phyloP scores from a whole-genome alignment of 2,113 vertebrate genomes.

The Scopus umbretta region DNA sequence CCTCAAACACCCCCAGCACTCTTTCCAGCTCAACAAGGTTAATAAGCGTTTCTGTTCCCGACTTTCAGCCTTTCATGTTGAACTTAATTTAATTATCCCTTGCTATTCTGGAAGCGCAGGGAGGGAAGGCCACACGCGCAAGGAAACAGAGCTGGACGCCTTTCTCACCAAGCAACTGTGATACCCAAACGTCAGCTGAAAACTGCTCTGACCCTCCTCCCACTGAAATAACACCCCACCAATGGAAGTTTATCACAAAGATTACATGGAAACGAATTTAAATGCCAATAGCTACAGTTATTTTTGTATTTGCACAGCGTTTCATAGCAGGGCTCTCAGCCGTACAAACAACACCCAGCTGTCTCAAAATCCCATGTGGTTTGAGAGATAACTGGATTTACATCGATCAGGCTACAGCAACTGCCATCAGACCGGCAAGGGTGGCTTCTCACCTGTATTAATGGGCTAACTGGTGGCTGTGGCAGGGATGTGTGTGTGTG shows the following conservation, averaged over 20 bases:
- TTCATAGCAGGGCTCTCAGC: neutral
- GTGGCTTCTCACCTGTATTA: neutral
- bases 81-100: neutral
- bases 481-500: accelerated
- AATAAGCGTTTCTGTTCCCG: neutral
- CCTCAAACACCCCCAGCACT: neutral
- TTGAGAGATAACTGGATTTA: neutral
- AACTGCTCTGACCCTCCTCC: neutral
- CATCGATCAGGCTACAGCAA: neutral
- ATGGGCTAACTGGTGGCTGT: accelerated
- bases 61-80: neutral
- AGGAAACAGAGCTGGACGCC: neutral
- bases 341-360: neutral
- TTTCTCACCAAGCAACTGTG: neutral
- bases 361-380: neutral
- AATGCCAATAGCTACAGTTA: neutral
- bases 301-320: neutral
- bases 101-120: neutral
- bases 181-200: neutral
- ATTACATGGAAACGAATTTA: neutral
- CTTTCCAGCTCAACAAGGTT: neutral
- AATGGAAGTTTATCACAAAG: neutral
- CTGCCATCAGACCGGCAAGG: neutral
- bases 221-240: neutral
- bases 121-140: neutral